Percentiles rank a stretch among this genome's conserved stretches.
Evolutionary conservation across 2,113 vertebrate species (phyloP).

Genomic region (Hylia prasina): DNA sequence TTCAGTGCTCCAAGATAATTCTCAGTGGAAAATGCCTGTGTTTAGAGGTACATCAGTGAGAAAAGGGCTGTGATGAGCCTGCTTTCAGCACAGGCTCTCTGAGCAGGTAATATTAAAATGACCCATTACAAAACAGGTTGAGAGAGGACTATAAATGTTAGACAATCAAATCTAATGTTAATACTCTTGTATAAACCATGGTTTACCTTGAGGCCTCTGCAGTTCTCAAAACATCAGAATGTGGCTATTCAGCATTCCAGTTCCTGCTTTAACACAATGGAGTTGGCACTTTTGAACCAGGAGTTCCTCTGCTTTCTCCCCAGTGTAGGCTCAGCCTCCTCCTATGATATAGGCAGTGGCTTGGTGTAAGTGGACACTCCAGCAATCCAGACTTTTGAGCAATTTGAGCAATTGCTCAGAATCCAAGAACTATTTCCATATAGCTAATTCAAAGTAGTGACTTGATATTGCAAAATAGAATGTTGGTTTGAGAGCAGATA

Average conservation of each 20-base stretch:
- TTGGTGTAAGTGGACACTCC: background rate
- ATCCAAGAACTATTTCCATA: background rate
- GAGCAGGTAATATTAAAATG: background rate
- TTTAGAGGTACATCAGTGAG: background rate
- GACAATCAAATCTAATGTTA: background rate
- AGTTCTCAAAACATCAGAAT: background rate
- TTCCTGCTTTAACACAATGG: background rate
- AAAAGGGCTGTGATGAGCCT: background rate
- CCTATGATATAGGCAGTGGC: rapidly evolving
- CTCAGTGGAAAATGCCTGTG: background rate
- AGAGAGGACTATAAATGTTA: background rate
- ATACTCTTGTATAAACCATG: background rate
- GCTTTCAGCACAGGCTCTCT: background rate
- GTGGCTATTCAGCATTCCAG: background rate
- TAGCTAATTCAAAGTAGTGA: background rate
- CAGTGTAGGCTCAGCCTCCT: background rate
- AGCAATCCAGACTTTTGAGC: background rate
- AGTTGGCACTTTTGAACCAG: background rate
- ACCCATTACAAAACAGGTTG: background rate
- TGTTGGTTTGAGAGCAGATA: background rate
- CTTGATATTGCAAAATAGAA: background rate
- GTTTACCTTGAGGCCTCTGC: background rate
- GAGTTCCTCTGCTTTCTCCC: background rate
- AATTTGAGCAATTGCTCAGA: background rate
- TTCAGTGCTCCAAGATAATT: background rate